Conservation (phyloP, 2,113 vertebrate genomes). For the Nannobrachium achirus region DNA sequence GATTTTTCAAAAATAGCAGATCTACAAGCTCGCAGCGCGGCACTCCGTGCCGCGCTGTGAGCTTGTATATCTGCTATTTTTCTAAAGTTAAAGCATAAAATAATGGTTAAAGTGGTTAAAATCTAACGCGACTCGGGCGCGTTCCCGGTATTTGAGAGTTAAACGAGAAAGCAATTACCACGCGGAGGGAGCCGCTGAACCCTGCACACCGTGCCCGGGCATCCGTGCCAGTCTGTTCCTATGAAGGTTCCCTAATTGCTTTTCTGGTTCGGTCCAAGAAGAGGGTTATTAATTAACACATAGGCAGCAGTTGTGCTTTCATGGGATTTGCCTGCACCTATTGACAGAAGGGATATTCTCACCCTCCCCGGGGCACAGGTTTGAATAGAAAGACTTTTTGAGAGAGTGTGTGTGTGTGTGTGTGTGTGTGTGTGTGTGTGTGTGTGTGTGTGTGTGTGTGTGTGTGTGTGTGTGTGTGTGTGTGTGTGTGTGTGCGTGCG, state of each 20-base stretch:
- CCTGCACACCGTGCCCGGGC: conserved; percentile 9
- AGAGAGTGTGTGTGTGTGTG: neutral
- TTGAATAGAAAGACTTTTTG: neutral
- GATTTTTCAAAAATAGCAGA: no score
- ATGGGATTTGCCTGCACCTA: neutral
- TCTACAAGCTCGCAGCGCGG: no score
- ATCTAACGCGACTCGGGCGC: no score
- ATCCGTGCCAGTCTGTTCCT: conserved; percentile 15
- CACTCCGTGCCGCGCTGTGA: no score
- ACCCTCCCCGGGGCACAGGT: neutral
- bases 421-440: neutral
- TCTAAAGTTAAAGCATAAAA: no score
- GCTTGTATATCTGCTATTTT: no score
- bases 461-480: no score
- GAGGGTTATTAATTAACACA: conserved; percentile 1
- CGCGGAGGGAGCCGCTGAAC: conserved; percentile 3
- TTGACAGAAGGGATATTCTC: neutral
- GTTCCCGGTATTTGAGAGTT: no score
- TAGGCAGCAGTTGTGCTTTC: conserved; percentile 12
- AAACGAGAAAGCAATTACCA: conserved; percentile 38
- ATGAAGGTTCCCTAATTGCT: conserved; percentile 22
- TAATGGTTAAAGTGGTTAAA: no score
- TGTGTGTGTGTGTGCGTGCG: neutral
- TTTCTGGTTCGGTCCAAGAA: conserved; percentile 9
- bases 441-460: neutral